Conservation (phyloP, 1,140 invertebrate species). For the Branchinecta lynchi region DNA sequence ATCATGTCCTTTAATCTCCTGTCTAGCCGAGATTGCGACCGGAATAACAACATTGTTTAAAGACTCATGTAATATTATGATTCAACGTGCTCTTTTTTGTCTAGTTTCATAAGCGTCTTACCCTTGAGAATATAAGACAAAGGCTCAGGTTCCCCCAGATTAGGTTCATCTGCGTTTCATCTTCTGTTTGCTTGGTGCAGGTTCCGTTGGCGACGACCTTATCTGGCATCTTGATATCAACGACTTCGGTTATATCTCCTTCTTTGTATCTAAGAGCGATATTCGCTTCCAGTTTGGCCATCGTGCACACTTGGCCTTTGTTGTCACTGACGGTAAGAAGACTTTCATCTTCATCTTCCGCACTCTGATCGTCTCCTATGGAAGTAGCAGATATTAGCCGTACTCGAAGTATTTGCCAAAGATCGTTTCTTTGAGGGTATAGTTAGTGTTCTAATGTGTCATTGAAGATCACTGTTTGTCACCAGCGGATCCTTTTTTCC, state of each 20-base stretch:
- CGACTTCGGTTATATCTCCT: slow-evolving; percentile 13
- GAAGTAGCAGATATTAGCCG: no score
- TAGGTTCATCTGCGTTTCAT: not conserved
- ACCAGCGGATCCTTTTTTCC: not conserved
- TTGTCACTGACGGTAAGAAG: slow-evolving; percentile 11
- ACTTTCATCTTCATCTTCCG: slow-evolving; percentile 12
- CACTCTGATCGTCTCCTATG: not conserved
- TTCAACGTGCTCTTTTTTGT: no score
- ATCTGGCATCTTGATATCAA: slow-evolving; percentile 18
- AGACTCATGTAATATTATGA: no score
- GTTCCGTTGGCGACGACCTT: not conserved
- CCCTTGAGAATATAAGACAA: not conserved
- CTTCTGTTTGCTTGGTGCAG: not conserved
- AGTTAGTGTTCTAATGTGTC: not conserved
- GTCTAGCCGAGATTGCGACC: no score
- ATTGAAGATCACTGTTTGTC: not conserved
- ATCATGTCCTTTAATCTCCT: no score
- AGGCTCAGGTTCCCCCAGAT: not conserved
- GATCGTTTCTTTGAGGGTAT: not conserved
- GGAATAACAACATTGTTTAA: no score
- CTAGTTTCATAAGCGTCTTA: not conserved
- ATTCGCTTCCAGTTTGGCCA: slow-evolving; percentile 15
- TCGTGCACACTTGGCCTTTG: slow-evolving; percentile 18
- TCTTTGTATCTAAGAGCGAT: slow-evolving; percentile 15
- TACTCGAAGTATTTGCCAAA: not conserved